Evolutionary conservation across 2,888 invertebrate species (phyloP), one percentile per base, ranked within the genome.

Genomic region (Polyploca ridens): DNA sequence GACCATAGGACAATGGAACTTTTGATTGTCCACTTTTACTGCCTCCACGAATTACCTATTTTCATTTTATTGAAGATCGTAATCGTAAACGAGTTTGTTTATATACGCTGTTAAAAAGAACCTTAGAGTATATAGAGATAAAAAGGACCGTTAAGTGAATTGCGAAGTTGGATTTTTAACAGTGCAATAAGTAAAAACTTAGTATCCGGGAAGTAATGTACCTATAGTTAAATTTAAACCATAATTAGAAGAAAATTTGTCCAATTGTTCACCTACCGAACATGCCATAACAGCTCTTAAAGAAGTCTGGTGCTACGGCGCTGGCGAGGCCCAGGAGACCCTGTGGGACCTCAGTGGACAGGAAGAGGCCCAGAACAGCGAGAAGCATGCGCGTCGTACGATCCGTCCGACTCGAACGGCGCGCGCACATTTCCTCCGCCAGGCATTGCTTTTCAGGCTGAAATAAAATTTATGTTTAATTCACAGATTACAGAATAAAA

Each of bases 281-380:
- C 88, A 96, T 96, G 75, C 95, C 93, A 88, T 99, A 99, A 88
- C 98, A 98, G 85, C 96, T 96, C 74, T 95, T 94, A 83, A 97
- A 96, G 89, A 99, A 98, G 62, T 95, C 93, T 41, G 96, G 95
- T 3, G 97, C 97, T 35, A 98, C 92, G 2, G 97, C 97, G 74
- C 97, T 97, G 65, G 98, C 94, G 33, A 98, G 94, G 0, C 97
- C 98, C 69, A 97, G 90, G n/a, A 97, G 95, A 0, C 97, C 98
- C 83, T 98, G 98, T 0, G 98, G 98, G 73, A 98, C 97, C 85
- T 98, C 98, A 0, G 98, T 98, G 67, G 98, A 96, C 10, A 98
- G 95, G 84, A 98, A 98, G 14, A 98, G 94, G 10, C 98, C 94
- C 35, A 98, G 94, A 13, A 98, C 97, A 0, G 98, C 98, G 33